Evolutionary conservation across 1,140 invertebrate species (phyloP), one percentile per base, ranked within the genome.

Genomic region (Lasioglossum albipes): DNA sequence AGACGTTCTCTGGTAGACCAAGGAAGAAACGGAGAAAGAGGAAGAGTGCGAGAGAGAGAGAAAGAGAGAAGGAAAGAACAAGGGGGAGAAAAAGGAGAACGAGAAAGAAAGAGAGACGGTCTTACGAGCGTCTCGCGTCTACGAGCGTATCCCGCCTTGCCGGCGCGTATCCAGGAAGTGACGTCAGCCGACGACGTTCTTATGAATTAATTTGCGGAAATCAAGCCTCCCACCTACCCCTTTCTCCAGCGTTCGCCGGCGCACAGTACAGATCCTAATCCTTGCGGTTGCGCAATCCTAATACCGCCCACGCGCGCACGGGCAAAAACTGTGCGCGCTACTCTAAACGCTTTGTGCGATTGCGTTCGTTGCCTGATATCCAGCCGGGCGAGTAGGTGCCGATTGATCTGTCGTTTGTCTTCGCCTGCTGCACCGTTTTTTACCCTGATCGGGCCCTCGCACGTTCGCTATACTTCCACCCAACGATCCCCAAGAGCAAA

Each of bases 111-210:
- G 31, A 45, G 36, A 70, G 64, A 77, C 70, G 36, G 27, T 79
- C 76, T 74, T 74, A 64, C 75, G 76, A 73, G 69, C 41, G 76
- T 59, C 68, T 80, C 79, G 82, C 79, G 73, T 81, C 79, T 77
- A 67, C 75, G 66, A 78, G 79, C 78, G 73, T 79, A 84, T 82
- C 79, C 80, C 83, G 83, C 79, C 84, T 81, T 75, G 79, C 82
- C 68, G 79, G 69, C 73, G 77, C 85, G 86, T 84, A 87, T 85
- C 87, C 86, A 87, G 85, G 82, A 87, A 84, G 80, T 89, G 84
- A 89, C 87, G 87, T 88, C 86, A 87, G 84, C 80, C 81, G 70
- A 75, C 77, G 82, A 81, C 45, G 61, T 68, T 84, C 79, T 86
- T 85, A 86, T 86, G 82, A 87, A 86, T 86, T 83, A 84, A 82